Base-by-base conservation (phyloP, 2,888 invertebrate genomes). In the Drosophila quinaria region DNA sequence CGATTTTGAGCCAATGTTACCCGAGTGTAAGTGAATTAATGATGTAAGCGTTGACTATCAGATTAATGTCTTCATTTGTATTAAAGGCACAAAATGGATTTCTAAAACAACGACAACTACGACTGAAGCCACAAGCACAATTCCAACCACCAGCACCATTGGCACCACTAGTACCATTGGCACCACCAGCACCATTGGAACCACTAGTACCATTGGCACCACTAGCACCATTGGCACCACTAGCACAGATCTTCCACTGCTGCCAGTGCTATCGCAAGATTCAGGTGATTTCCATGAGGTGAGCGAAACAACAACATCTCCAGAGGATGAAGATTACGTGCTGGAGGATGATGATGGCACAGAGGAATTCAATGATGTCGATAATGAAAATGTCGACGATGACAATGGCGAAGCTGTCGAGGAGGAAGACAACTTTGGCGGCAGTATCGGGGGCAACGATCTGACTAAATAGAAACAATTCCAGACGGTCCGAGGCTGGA, bases 361-460 rank as follows among this genome's bases (percentile, higher is more conserved):
- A 1, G 41, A 33, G 11, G 56, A 55, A 2, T 25, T 22, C 5
- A 35, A 17, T 25, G 4, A 2, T 1, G 15, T 35, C 15, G 22
- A 22, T 4, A 9, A 29, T 4, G 25, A 35, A 5, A 35, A 17
- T n/a, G 15, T 6, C 5, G 25, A 25, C 0, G 15, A 46, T 22
- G 56, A 56, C 10, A 11, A 11, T 10, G 15, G 4, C 10, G 19
- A 22, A 4, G 9, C 5, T 13, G 15, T 3, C 2, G 35, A 22
- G 22, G 9, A 9, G 6, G 42, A 33, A 0, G 31, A 42, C 10
- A n/a, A 19, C 19, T 2, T 11, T 25, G 35, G 46, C 25, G 56
- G 56, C 17, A 58, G 56, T 35, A 58, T 58, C 22, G 56, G 56
- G 5, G 56, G 56, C 25, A 47, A 46, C 9, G 56, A 58, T 46